A percentile compares a stretch with the other conserved stretches of the same genome.
Conservation (phyloP, 2,797 vertebrate genomes). For the Platalea minor region DNA sequence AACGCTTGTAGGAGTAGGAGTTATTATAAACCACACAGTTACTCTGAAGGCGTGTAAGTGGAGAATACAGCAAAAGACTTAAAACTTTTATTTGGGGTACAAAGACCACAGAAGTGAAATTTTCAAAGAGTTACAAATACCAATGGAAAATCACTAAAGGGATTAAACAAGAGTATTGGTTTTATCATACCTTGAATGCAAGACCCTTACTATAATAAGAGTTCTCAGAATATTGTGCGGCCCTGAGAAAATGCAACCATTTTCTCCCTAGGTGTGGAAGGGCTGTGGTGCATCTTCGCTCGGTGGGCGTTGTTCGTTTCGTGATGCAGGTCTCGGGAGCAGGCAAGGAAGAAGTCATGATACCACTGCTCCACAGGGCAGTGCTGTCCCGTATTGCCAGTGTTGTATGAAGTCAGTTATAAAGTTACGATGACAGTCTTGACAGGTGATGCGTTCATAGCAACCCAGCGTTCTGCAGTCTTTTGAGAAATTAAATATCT, state of each 20-base stretch:
- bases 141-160: background rate
- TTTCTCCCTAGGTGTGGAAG: background rate
- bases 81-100: background rate
- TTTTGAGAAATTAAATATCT: background rate
- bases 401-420: background rate
- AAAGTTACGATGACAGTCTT: background rate
- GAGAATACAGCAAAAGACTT: background rate
- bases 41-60: background rate
- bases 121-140: background rate
- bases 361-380: fast-evolving
- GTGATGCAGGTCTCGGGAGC: background rate
- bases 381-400: background rate
- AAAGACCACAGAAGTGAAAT: background rate
- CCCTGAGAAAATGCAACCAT: background rate
- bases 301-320: background rate
- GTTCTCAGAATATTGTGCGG: background rate
- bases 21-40: background rate
- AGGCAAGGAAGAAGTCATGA: background rate
- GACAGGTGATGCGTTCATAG: background rate
- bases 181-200: background rate
- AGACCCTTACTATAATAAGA: background rate
- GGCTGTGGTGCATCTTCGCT: background rate
- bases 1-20: background rate
- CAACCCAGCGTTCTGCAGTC: background rate
- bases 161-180: background rate